A percentile compares a stretch with the other conserved stretches of the same genome.
phyloP scores from a whole-genome alignment of 2,888 invertebrate species.

The Eupeodes luniger region DNA sequence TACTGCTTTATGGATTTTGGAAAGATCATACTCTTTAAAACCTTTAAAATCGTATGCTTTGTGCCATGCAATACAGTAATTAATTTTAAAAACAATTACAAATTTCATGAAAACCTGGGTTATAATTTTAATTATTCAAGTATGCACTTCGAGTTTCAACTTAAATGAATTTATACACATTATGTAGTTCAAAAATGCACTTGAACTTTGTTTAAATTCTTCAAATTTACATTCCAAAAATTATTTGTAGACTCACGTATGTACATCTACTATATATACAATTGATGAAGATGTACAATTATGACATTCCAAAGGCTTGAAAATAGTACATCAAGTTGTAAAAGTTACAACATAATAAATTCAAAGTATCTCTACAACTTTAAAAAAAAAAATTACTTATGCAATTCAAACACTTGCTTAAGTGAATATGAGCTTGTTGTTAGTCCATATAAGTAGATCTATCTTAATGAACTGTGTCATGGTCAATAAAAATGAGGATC shows the following conservation, averaged over 20 bases:
- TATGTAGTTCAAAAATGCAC: background rate
- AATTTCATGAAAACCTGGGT: too few relatives aligned
- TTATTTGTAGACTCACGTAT: background rate
- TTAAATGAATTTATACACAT: background rate
- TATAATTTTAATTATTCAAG: background rate
- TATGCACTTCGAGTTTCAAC: background rate
- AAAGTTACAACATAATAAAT: too few relatives aligned
- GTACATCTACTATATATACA: background rate
- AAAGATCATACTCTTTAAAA: background rate
- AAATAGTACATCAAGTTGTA: background rate
- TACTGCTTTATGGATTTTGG: too few relatives aligned
- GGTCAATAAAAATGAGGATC: conserved; percentile 5
- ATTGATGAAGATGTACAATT: background rate
- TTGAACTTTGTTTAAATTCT: background rate
- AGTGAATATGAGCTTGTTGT: background rate
- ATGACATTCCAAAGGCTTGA: background rate
- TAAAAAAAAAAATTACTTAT: background rate
- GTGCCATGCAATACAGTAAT: background rate
- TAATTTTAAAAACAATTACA: background rate
- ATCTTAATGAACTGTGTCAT: conserved; percentile 4
- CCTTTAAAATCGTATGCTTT: background rate
- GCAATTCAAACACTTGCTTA: background rate
- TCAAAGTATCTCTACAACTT: background rate
- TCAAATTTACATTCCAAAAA: background rate
- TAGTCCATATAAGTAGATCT: conserved; percentile 1